phyloP scores from a whole-genome alignment of 2,888 invertebrate species.

The Mylabris sibirica region DNA sequence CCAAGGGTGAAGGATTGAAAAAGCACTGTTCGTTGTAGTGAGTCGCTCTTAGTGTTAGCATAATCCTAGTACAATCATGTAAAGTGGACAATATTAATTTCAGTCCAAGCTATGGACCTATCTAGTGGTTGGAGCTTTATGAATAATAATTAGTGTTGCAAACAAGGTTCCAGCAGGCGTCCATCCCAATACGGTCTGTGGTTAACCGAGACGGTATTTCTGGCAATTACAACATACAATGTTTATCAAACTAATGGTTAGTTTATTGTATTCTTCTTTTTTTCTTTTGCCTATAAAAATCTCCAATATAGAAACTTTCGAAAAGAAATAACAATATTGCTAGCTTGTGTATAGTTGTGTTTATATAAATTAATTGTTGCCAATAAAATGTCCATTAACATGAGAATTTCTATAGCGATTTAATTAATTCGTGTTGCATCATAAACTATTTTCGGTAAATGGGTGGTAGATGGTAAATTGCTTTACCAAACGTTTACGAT shows the following conservation, averaged over 20 bases:
- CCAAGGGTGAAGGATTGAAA: not conserved
- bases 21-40: slow-evolving; percentile 11
- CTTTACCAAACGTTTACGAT: slow-evolving; percentile 50
- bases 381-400: slow-evolving; percentile 28
- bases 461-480: slow-evolving; percentile 31
- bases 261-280: not conserved
- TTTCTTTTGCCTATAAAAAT: not conserved
- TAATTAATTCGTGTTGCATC: slow-evolving; percentile 32
- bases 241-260: not conserved
- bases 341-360: slow-evolving; percentile 14
- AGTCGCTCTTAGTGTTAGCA: slow-evolving; percentile 26
- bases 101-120: slow-evolving; percentile 55
- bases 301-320: not conserved
- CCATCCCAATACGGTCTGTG: slow-evolving; percentile 53
- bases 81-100: slow-evolving; percentile 60
- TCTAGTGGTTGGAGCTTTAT: slow-evolving; percentile 59
- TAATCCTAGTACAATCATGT: slow-evolving; percentile 52
- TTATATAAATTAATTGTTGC: slow-evolving; percentile 10
- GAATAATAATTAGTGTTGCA: slow-evolving; percentile 62
- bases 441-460: slow-evolving; percentile 32
- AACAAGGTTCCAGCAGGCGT: slow-evolving; percentile 57
- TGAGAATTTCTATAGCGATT: slow-evolving; percentile 25
- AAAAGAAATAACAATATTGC: slow-evolving; percentile 13
- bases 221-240: slow-evolving; percentile 36
- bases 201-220: slow-evolving; percentile 43